Base-by-base conservation (phyloP, 2,797 vertebrate genomes). In the Petrocephalus schoutedeni region DNA sequence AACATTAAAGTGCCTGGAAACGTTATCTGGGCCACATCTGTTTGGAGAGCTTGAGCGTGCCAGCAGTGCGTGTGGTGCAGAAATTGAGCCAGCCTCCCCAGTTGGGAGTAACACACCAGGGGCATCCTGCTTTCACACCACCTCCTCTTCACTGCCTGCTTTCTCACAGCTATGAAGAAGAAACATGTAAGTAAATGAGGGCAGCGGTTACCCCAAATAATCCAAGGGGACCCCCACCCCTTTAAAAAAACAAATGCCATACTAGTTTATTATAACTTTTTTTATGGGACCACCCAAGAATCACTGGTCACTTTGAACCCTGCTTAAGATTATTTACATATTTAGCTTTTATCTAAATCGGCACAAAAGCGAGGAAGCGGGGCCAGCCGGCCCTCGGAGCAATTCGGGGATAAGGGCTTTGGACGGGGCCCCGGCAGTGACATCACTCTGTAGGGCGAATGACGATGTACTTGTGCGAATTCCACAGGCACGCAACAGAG, bases 1-100 rank as follows among this genome's bases (percentile, higher is more conserved):
- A 51, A 86, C 36, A 86, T 49, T 23, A 49, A 86, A 86, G 85
- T n/a, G 84, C 56, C 28, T 86, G 85, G 32, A 61, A 84, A 64
- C 58, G 14, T 64, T 64, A 86, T 10, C 16, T 56, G 59, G 58
- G 41, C n/a, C 57, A 86, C 58, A 86, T 64, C 58, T 86, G 85
- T 45, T 56, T 51, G 58, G n/a, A 64, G 19, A 41, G 14, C n/a
- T 28, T 4, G 58, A 14, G 19, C 57, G 49, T 14, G 85, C 85
- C 85, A 86, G 28, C n/a, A n/a, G 57, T 45, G 85, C 85, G 16
- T 86, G 85, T 61, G 57, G 58, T 54, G 85, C 85, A 61, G 57
- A 86, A 64, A 32, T 51, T 49, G 19, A 51, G 53, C 56, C 56
- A 86, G 54, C 21, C 56, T 41, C 23, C 58, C 1, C 19, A 59